These are phyloP conservation scores for Uria aalge DNA, from an alignment of 2,113 vertebrate species.

Conservation along the genomic window DNA sequence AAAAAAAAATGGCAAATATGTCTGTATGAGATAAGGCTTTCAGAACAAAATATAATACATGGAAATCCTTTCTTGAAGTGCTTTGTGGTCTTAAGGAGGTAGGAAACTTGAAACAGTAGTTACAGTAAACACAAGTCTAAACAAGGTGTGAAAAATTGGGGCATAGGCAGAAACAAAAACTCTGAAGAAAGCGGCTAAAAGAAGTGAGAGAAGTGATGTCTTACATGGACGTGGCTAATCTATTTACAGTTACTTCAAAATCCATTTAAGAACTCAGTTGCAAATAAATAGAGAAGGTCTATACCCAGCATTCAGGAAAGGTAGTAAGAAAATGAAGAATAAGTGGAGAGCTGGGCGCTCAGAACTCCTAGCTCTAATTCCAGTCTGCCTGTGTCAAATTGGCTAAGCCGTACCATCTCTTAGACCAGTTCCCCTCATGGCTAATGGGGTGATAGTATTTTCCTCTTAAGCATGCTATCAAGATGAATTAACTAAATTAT, in stretches of 20 bases:
- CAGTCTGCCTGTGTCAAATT: neutral
- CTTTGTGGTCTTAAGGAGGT: constrained; percentile 73
- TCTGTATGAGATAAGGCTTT: constrained; percentile 74
- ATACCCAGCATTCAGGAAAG: neutral
- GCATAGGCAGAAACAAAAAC: neutral
- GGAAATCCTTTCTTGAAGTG: constrained; percentile 76
- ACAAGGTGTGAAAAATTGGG: constrained; percentile 70
- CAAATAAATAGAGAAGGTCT: neutral
- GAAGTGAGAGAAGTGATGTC: neutral
- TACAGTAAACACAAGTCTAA: constrained; percentile 65
- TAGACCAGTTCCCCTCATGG: neutral
- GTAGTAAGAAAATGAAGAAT: neutral
- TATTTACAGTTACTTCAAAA: constrained; percentile 17
- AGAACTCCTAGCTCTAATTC: neutral
- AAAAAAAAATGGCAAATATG: constrained; percentile 73
- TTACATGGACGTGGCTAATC: constrained; percentile 8
- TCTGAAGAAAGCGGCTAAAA: neutral
- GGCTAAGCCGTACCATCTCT: neutral
- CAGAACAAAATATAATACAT: constrained; percentile 76
- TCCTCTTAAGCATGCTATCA: neutral
- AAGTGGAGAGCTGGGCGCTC: neutral
- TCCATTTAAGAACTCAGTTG: neutral
- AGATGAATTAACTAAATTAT: constrained; percentile 5
- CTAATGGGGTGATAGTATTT: neutral
- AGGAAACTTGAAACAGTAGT: constrained; percentile 68